phyloP scores from a whole-genome alignment of 2,113 vertebrate species.

The Grammomys dolichurus region DNA sequence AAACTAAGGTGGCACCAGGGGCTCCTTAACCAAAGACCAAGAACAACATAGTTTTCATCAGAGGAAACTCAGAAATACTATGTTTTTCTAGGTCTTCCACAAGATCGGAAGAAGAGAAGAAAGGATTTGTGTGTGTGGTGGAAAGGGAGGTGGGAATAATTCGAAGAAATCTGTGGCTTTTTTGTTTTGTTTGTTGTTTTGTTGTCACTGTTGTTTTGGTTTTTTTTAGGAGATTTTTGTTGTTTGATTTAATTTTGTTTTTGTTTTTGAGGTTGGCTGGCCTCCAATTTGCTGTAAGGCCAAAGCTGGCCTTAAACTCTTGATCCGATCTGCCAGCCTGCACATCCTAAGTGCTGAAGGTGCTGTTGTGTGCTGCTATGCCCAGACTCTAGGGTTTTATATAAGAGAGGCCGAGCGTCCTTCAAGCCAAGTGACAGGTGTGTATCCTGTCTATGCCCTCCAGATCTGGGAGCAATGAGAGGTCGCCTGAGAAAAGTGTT shows the following conservation, averaged over 20 bases:
- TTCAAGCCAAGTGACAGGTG: neutral
- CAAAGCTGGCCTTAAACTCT: neutral
- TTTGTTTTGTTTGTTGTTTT: neutral
- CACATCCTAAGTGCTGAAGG: neutral
- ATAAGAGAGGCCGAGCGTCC: neutral
- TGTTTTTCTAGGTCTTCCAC: constrained; percentile 22
- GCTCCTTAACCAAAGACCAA: constrained; percentile 31
- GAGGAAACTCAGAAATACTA: neutral
- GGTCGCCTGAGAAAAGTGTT: neutral
- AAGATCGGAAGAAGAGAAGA: neutral
- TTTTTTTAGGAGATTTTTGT: neutral
- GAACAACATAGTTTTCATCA: constrained; percentile 8
- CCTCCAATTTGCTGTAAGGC: neutral
- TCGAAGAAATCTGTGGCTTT: neutral
- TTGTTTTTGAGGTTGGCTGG: neutral
- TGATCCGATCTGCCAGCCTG: neutral
- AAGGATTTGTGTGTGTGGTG: neutral
- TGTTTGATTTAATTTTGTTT: neutral
- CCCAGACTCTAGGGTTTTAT: neutral
- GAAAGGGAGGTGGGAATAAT: neutral
- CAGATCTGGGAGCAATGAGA: neutral
- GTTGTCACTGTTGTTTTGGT: neutral
- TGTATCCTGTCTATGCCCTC: neutral
- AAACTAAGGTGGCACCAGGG: constrained; percentile 34
- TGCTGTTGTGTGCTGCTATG: neutral